Evolutionary conservation across 1,140 invertebrate genomes (phyloP), one percentile per base, ranked within the genome.

Genomic region (Portunus trituberculatus): DNA sequence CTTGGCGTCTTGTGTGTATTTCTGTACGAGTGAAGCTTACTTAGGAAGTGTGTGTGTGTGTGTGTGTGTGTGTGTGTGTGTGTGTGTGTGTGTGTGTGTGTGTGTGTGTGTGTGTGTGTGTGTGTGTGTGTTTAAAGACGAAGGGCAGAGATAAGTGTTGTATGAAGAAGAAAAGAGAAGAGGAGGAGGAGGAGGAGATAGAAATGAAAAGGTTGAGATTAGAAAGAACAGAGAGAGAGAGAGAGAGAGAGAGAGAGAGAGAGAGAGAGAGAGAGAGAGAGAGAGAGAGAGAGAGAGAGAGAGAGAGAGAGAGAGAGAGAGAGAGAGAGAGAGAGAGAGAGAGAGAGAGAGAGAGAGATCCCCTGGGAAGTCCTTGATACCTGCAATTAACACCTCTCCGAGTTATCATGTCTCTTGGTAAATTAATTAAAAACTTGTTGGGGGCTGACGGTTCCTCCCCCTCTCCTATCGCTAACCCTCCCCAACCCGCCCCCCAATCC

Each of bases 321-420:
- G 67, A 76, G 67, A 76, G 67, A 76, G 67, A 76, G 67, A 76
- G 67, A 76, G 67, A 76, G 67, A 76, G 67, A 76, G 67, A 76
- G 67, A 76, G 67, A 76, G 67, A 76, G 67, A 76, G 67, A 76
- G 67, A 76, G 67, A 76, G 20, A n/a, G 20, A 76, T n/a, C 67
- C 20, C 16, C 0, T 76, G 67, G 67, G 20, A 76, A 76, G 67
- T 76, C n/a, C 20, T 76, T 76, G 67, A 76, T 76, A 76, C 20
- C 67, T 76, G 67, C 67, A 76, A 76, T 76, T 76, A 76, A 76
- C 67, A 76, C 67, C 67, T 76, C 67, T n/a, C 20, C 6, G 20
- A n/a, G 67, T 76, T 76, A 76, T 76, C 67, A n/a, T n/a, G 67
- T 76, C 67, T 2, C 20, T n/a, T 7, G 67, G 67, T 76, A 76